A percentile compares a stretch with the other conserved stretches of the same genome.
phyloP scores from a whole-genome alignment of 2,797 vertebrate genomes.

The Gila robusta region DNA sequence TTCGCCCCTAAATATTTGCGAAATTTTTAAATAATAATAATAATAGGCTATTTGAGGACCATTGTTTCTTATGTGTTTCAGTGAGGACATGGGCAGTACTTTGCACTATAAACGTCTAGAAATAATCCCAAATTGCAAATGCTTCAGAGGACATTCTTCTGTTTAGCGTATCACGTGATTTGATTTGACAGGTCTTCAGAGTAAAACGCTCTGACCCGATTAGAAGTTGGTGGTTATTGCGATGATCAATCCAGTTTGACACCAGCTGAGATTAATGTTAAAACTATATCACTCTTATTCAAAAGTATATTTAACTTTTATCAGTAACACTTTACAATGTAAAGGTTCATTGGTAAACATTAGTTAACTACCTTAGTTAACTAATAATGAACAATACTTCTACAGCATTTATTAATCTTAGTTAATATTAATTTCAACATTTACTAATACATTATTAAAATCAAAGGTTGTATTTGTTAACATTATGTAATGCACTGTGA shows the following conservation, averaged over 20 bases:
- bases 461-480: too few species aligned
- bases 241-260: conserved; percentile 11
- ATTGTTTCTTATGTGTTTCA: not conserved
- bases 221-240: not conserved
- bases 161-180: conserved; percentile 23
- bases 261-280: not conserved
- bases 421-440: too few species aligned
- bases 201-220: conserved; percentile 27
- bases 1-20: not conserved
- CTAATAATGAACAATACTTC: too few species aligned
- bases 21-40: not conserved
- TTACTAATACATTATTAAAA: too few species aligned
- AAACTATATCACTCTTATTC: not conserved
- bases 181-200: conserved; percentile 48
- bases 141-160: conserved; percentile 18
- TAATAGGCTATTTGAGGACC: not conserved
- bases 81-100: not conserved
- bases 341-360: too few species aligned
- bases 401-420: too few species aligned
- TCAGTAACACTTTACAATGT: too few species aligned
- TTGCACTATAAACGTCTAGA: not conserved
- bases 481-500: too few species aligned
- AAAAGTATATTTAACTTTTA: not conserved
- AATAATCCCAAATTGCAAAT: conserved; percentile 31
- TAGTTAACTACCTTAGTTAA: too few species aligned